Percentiles rank a stretch among this genome's conserved stretches.
phyloP scores from a whole-genome alignment of 2,888 invertebrate species.

The Drosophila rubida region DNA sequence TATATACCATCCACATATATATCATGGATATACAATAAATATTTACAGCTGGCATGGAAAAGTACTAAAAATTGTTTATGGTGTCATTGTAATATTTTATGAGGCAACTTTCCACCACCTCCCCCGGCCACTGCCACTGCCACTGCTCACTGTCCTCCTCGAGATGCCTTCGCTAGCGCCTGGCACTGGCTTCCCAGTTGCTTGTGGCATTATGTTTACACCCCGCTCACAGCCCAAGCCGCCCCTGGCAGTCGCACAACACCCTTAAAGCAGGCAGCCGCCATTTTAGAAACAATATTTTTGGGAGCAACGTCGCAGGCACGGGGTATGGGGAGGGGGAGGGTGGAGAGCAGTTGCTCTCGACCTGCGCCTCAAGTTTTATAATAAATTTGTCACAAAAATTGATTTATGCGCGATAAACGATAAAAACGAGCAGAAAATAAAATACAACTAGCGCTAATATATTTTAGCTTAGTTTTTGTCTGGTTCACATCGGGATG shows the following conservation, averaged over 20 bases:
- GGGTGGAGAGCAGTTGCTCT: conserved; percentile 6
- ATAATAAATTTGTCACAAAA: conserved; percentile 83
- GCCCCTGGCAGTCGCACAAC: conserved; percentile 9
- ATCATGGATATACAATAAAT: conserved; percentile 66
- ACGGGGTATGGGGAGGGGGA: background rate
- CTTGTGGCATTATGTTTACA: conserved; percentile 44
- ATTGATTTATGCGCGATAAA: conserved; percentile 82
- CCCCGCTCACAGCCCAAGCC: conserved; percentile 4
- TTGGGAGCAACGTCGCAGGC: conserved; percentile 27
- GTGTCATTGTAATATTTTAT: conserved; percentile 81
- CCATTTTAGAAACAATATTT: conserved; percentile 57
- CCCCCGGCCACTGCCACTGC: too few relatives aligned
- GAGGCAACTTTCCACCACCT: conserved; percentile 48
- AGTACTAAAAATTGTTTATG: conserved; percentile 78
- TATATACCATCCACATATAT: conserved; percentile 36
- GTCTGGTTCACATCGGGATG: conserved; percentile 19
- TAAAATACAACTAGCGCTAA: conserved; percentile 56
- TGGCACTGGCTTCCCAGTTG: conserved; percentile 49
- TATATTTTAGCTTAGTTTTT: conserved; percentile 56
- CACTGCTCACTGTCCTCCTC: conserved; percentile 3
- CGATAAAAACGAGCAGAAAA: conserved; percentile 66
- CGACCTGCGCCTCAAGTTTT: conserved; percentile 61
- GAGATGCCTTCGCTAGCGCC: conserved; percentile 49
- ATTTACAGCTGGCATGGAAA: conserved; percentile 72
- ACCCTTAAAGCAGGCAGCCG: conserved; percentile 36